Percentiles rank a stretch among this genome's conserved stretches.
phyloP scores from a whole-genome alignment of 2,113 vertebrate species.

The Sinocyclocheilus anophthalmus region DNA sequence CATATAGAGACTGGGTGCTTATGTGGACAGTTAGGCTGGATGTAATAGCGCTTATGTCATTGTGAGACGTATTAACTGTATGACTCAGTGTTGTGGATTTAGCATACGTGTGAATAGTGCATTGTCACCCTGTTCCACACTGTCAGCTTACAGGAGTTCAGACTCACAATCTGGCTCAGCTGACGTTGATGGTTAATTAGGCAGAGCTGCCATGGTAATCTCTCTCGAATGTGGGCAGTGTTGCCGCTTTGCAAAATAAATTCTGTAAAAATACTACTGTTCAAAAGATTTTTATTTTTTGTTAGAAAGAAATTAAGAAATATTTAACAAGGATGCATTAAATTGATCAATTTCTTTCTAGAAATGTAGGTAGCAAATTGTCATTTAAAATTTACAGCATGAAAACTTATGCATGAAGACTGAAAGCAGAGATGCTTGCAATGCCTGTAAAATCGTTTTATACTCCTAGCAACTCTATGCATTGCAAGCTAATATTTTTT shows the following conservation, averaged over 20 bases:
- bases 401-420: too few species aligned
- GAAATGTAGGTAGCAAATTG: neutral
- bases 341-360: neutral
- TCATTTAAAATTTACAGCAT: too few species aligned
- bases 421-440: too few species aligned
- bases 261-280: neutral
- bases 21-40: neutral
- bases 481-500: too few species aligned
- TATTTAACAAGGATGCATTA: neutral
- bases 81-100: slow-evolving; percentile 24
- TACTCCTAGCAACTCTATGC: too few species aligned
- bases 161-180: neutral
- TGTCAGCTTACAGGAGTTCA: neutral
- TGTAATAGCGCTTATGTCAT: slow-evolving; percentile 12
- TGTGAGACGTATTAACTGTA: slow-evolving; percentile 9
- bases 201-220: neutral
- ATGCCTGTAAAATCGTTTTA: too few species aligned
- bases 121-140: neutral
- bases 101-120: neutral
- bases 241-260: neutral
- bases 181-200: neutral
- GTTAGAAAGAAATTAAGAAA: neutral
- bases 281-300: neutral
- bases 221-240: neutral
- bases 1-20: neutral